Percentiles rank a stretch among this genome's conserved stretches.
phyloP scores from a whole-genome alignment of 1,140 invertebrate genomes.

The Fragariocoptes setiger region DNA sequence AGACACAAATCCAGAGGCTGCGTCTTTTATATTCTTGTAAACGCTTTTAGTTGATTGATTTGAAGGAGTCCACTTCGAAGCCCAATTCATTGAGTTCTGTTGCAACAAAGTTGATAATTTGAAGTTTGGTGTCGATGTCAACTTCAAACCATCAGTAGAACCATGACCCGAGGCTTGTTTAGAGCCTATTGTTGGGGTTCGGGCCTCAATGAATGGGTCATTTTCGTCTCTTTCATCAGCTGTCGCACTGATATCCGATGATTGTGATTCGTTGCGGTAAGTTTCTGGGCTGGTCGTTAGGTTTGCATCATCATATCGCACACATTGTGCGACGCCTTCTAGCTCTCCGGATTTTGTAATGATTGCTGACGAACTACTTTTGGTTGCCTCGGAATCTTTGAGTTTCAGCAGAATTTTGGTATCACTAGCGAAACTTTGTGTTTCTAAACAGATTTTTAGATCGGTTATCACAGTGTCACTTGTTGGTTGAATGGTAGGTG shows the following conservation, averaged over 20 bases:
- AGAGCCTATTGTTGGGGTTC: too few relatives aligned
- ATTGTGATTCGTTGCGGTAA: too few relatives aligned
- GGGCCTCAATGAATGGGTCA: too few relatives aligned
- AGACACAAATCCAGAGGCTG: neutral
- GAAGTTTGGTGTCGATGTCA: neutral
- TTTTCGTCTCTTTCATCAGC: too few relatives aligned
- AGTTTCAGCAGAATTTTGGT: slow-evolving; percentile 36
- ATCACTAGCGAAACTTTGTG: slow-evolving; percentile 38
- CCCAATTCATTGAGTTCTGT: neutral
- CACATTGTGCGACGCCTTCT: too few relatives aligned
- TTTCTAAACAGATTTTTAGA: slow-evolving; percentile 18
- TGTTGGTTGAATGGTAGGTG: too few relatives aligned
- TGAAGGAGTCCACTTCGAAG: neutral
- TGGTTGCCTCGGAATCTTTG: slow-evolving; percentile 7
- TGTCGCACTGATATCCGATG: too few relatives aligned
- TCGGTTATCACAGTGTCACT: too few relatives aligned
- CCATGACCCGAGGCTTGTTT: too few relatives aligned
- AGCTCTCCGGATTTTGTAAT: neutral
- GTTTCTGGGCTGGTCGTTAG: too few relatives aligned
- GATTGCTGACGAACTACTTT: slow-evolving; percentile 4
- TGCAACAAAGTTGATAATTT: neutral
- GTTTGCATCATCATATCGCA: too few relatives aligned
- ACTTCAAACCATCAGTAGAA: too few relatives aligned
- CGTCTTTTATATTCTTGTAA: neutral
- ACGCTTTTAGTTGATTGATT: neutral